Evolutionary conservation across 2,113 vertebrate genomes (phyloP).

Genomic region (Lasiurus borealis): DNA sequence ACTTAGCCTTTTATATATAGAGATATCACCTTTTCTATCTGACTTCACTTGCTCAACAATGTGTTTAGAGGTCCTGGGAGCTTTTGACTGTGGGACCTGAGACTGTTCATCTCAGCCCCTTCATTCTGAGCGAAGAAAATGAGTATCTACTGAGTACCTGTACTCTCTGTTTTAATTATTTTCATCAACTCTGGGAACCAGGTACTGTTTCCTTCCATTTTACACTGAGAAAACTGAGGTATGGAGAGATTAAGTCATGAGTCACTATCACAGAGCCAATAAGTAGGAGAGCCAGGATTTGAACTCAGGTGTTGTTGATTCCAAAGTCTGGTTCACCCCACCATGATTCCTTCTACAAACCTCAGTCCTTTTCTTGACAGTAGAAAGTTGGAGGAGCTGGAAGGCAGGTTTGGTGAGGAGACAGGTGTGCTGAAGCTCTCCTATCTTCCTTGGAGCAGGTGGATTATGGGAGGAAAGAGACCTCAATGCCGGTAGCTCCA

Average conservation of each 20-base stretch:
- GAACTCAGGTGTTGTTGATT: background rate
- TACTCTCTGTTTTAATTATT: background rate
- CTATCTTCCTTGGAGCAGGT: background rate
- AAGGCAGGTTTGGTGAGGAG: background rate
- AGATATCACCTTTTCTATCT: background rate
- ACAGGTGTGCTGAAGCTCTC: background rate
- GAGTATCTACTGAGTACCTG: fast-evolving
- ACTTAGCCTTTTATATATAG: no score
- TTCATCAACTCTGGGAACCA: background rate
- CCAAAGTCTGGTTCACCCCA: background rate
- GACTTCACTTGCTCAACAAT: background rate
- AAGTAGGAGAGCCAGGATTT: background rate
- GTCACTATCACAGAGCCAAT: background rate
- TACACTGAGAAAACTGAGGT: background rate
- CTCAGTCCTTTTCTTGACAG: background rate
- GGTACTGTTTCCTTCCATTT: background rate
- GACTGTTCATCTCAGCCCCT: background rate
- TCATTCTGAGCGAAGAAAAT: background rate
- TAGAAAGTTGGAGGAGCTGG: background rate
- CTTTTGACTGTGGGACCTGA: background rate
- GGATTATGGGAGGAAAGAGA: background rate
- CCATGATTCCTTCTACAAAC: background rate
- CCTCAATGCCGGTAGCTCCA: no score
- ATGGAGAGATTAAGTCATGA: background rate
- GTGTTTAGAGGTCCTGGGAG: background rate